Evolutionary conservation across 2,113 vertebrate species (phyloP).

Genomic region (Prionailurus viverrinus): DNA sequence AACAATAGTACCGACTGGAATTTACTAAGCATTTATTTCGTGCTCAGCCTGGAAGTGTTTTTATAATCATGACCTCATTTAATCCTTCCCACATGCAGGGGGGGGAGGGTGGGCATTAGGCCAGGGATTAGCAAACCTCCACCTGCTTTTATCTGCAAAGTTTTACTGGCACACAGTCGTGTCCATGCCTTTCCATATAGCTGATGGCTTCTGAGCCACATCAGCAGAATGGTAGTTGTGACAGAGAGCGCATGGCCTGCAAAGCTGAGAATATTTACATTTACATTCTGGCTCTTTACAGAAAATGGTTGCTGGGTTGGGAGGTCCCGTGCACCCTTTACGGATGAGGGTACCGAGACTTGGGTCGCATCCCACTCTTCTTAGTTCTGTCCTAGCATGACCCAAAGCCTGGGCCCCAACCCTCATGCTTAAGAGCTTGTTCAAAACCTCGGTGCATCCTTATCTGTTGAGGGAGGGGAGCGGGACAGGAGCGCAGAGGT

Average conservation of each 20-base stretch:
- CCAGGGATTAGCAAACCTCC: not conserved
- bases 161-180: not conserved
- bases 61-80: not conserved
- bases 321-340: not conserved
- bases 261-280: not conserved
- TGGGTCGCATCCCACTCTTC: not conserved
- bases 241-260: not conserved
- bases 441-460: not conserved
- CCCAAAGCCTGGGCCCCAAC: accelerated
- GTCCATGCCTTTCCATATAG: accelerated
- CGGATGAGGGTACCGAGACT: not conserved
- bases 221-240: not conserved
- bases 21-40: not conserved
- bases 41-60: not conserved
- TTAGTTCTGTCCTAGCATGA: not conserved
- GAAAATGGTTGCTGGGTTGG: not conserved
- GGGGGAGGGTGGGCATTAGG: not conserved
- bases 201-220: not conserved
- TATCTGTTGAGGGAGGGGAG: too few species aligned
- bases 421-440: not conserved
- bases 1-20: not conserved
- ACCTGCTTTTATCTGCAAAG: not conserved
- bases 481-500: not conserved
- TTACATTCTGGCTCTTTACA: not conserved
- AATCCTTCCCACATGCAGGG: not conserved